These are phyloP conservation scores for Hermetia illucens DNA, from an alignment of 1,140 invertebrate species.

Conservation along the genomic window DNA sequence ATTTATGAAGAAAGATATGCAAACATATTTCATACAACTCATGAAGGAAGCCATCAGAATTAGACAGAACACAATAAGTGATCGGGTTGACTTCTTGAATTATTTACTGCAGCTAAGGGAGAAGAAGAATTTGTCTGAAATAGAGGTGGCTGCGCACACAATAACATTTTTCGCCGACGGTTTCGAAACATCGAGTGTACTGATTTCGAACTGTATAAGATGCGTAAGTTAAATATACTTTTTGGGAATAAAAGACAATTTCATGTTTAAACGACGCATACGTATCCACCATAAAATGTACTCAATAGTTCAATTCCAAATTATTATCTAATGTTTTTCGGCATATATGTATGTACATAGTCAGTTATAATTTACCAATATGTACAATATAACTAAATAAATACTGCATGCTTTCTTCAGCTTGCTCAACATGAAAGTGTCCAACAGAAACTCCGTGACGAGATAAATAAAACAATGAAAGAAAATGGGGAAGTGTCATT, in stretches of 20 bases:
- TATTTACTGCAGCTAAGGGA: constrained; percentile 25
- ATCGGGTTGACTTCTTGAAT: constrained; percentile 27
- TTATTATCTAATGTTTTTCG: too few relatives aligned
- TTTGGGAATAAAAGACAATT: too few relatives aligned
- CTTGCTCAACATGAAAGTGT: constrained; percentile 37
- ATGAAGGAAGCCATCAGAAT: constrained; percentile 18
- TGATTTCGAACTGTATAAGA: too few relatives aligned
- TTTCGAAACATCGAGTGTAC: constrained; percentile 45
- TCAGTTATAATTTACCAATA: too few relatives aligned
- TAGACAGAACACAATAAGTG: constrained; percentile 12
- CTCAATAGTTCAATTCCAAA: too few relatives aligned
- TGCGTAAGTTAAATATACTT: too few relatives aligned
- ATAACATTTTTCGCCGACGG: constrained; percentile 39
- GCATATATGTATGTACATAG: too few relatives aligned
- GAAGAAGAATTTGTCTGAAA: constrained; percentile 32
- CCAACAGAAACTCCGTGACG: constrained; percentile 40
- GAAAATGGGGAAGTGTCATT: neutral
- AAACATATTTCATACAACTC: constrained; percentile 20
- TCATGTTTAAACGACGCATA: too few relatives aligned
- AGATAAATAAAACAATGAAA: constrained; percentile 26
- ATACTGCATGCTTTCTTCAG: too few relatives aligned
- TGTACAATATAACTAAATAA: too few relatives aligned
- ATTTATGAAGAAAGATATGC: constrained; percentile 10
- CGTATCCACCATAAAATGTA: too few relatives aligned
- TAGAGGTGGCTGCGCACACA: constrained; percentile 39